A percentile compares a stretch with the other conserved stretches of the same genome.
These are phyloP conservation scores for Megalops cyprinoides DNA, from an alignment of 2,797 vertebrate genomes.

Conservation along the genomic window DNA sequence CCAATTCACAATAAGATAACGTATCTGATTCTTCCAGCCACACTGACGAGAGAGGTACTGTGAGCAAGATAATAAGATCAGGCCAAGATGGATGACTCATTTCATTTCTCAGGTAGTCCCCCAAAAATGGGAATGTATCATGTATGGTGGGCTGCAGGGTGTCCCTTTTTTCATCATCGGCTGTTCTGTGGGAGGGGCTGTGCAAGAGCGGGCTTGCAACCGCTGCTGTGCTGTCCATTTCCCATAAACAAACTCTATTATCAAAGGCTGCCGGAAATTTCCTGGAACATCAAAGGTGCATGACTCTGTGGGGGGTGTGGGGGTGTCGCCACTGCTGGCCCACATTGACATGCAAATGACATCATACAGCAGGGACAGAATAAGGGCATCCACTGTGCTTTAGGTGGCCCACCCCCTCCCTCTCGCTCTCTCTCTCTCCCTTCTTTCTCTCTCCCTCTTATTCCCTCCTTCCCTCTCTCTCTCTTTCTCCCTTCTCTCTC, in stretches of 20 bases:
- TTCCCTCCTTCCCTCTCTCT: too few relatives aligned
- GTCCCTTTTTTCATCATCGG: neutral
- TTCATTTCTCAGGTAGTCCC: too few relatives aligned
- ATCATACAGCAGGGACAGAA: too few relatives aligned
- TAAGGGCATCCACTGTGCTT: too few relatives aligned
- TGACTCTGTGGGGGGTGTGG: too few relatives aligned
- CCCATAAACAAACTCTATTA: conserved; percentile 12
- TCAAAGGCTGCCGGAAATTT: conserved; percentile 33
- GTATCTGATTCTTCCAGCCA: neutral
- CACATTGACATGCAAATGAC: too few relatives aligned
- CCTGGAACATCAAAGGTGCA: conserved; percentile 40
- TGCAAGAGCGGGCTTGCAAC: neutral
- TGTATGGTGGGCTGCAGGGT: neutral
- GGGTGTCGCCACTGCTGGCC: too few relatives aligned
- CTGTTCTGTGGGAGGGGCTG: neutral
- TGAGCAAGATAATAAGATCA: neutral
- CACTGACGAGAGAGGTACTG: neutral
- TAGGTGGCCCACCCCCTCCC: too few relatives aligned
- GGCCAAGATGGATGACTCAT: conserved; percentile 1
- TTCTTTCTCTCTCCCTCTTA: too few relatives aligned
- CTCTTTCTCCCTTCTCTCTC: too few relatives aligned
- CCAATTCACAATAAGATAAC: neutral
- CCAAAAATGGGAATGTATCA: neutral
- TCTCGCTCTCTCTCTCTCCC: too few relatives aligned
- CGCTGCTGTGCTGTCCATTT: neutral